A percentile compares a stretch with the other conserved stretches of the same genome.
phyloP scores from a whole-genome alignment of 2,888 invertebrate genomes.

The Teleogryllus oceanicus region DNA sequence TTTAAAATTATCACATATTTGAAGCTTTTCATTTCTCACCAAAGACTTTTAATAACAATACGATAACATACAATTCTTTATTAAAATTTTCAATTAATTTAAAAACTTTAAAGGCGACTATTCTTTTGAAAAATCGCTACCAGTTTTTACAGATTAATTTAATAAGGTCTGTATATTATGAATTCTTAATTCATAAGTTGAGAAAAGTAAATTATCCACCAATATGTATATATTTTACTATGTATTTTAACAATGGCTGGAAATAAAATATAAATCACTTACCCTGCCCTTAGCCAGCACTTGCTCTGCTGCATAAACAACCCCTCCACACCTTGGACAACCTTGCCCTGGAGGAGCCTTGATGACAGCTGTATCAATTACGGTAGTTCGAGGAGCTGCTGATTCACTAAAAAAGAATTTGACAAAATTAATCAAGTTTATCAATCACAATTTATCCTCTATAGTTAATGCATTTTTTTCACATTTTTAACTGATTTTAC shows the following conservation, averaged over 20 bases:
- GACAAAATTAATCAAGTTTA: background rate
- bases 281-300: slow-evolving; percentile 80
- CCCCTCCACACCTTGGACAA: slow-evolving; percentile 85
- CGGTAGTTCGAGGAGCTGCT: slow-evolving; percentile 70
- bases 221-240: too few species aligned
- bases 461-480: background rate
- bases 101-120: too few species aligned
- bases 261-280: slow-evolving; percentile 34
- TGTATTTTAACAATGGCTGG: too few species aligned
- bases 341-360: slow-evolving; percentile 81
- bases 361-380: slow-evolving; percentile 75
- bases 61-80: background rate
- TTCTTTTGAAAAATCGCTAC: too few species aligned
- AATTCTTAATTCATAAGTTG: too few species aligned
- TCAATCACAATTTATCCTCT: background rate
- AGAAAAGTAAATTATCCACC: too few species aligned
- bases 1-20: too few species aligned
- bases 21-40: background rate
- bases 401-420: slow-evolving; percentile 55
- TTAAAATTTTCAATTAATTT: too few species aligned
- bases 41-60: background rate
- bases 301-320: slow-evolving; percentile 91
- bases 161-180: too few species aligned
- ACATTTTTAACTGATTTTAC: background rate
- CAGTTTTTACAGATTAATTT: too few species aligned